phyloP scores from a whole-genome alignment of 2,113 vertebrate genomes.

The Spilogale gracilis region DNA sequence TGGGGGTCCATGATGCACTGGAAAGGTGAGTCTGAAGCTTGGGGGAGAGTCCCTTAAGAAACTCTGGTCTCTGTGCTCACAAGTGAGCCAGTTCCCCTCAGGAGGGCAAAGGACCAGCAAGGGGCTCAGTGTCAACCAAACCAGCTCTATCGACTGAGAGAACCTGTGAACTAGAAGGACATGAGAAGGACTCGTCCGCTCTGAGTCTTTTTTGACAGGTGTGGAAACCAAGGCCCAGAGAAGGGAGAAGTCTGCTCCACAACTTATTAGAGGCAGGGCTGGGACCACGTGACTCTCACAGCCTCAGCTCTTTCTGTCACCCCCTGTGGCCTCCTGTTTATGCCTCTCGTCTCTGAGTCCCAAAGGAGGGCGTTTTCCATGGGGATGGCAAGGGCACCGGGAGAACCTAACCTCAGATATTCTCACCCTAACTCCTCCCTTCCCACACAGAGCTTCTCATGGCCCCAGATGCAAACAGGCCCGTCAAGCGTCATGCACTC shows the following conservation, averaged over 20 bases:
- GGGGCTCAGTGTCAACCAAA: neutral
- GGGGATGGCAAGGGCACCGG: neutral
- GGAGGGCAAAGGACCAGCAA: neutral
- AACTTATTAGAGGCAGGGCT: neutral
- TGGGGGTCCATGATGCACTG: neutral
- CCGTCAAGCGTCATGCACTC: accelerated
- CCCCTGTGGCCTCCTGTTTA: neutral
- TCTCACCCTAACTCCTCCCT: neutral
- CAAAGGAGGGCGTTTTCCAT: neutral
- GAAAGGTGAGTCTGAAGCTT: neutral
- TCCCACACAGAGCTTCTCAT: neutral
- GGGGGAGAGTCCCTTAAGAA: neutral
- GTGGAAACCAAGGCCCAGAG: neutral
- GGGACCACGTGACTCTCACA: accelerated
- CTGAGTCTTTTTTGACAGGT: neutral
- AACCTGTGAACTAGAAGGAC: neutral
- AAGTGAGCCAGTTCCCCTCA: neutral
- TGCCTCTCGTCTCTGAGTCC: neutral
- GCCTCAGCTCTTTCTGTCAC: neutral
- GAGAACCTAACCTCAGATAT: neutral
- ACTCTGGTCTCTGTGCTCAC: neutral
- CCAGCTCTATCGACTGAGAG: neutral
- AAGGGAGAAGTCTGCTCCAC: neutral
- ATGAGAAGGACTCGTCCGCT: neutral
- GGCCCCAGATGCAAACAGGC: neutral